A percentile compares a stretch with the other conserved stretches of the same genome.
These are phyloP conservation scores for Siniperca undulata DNA, from an alignment of 2,797 vertebrate genomes.

Conservation along the genomic window DNA sequence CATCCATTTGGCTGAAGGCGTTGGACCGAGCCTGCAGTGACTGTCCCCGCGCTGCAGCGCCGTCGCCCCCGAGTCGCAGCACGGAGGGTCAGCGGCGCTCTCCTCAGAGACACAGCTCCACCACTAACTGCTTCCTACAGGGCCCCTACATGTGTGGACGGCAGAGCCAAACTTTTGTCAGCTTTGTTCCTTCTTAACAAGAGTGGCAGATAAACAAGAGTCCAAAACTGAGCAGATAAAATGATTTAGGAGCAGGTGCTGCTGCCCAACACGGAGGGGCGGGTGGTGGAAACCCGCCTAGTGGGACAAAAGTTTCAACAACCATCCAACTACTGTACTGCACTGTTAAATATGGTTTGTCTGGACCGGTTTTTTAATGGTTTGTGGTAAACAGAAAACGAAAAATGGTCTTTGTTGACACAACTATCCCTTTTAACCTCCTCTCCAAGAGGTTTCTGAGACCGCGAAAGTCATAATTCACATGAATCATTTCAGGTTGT, in stretches of 20 bases:
- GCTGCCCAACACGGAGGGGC: background rate
- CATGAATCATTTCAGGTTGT: too few relatives aligned
- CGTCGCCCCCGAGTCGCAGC: slow-evolving; percentile 57
- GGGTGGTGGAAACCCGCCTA: slow-evolving; percentile 18
- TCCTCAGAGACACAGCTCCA: slow-evolving; percentile 62
- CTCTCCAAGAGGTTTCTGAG: too few relatives aligned
- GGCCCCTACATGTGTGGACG: background rate
- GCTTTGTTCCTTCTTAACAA: slow-evolving; percentile 21
- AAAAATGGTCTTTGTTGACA: too few relatives aligned
- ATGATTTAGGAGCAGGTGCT: slow-evolving; percentile 27
- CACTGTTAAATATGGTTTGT: background rate
- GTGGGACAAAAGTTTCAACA: slow-evolving; percentile 54
- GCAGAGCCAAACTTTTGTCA: slow-evolving; percentile 57
- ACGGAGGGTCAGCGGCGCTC: slow-evolving; percentile 56
- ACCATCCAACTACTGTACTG: slow-evolving; percentile 3
- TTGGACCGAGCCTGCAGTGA: slow-evolving; percentile 68
- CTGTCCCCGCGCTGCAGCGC: slow-evolving; percentile 63
- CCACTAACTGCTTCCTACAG: slow-evolving; percentile 48
- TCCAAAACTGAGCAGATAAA: background rate
- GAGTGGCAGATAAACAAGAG: slow-evolving; percentile 1
- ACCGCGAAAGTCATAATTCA: too few relatives aligned
- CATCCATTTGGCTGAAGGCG: slow-evolving; percentile 86
- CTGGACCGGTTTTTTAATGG: background rate
- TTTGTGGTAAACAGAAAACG: background rate
- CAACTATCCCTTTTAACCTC: too few relatives aligned